Conservation (phyloP, 2,113 vertebrate genomes). For the Phainopepla nitens region DNA sequence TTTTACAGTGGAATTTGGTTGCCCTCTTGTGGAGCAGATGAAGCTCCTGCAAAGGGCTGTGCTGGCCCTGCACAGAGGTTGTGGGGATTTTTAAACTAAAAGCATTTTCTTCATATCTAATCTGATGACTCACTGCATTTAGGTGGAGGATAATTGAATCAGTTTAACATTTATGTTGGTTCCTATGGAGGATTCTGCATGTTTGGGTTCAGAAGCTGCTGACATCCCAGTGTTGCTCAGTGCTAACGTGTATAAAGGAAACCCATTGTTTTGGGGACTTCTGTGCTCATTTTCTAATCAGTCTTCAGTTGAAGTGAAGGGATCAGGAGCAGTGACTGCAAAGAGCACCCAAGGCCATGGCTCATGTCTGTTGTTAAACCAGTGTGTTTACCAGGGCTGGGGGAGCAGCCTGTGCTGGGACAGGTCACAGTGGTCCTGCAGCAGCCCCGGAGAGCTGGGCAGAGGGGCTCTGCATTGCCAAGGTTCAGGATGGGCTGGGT, state of each 20-base stretch:
- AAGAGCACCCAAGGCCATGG: background rate
- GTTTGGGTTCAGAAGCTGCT: background rate
- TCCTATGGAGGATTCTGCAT: background rate
- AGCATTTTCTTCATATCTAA: background rate
- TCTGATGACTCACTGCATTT: background rate
- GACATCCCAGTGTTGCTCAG: background rate
- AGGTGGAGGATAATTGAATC: background rate
- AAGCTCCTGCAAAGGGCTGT: background rate
- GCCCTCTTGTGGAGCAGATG: slow-evolving; percentile 76
- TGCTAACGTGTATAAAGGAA: background rate
- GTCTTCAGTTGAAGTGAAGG: background rate
- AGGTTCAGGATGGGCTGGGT: background rate
- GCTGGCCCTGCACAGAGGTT: background rate
- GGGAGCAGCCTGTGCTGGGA: background rate
- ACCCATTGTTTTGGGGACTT: background rate
- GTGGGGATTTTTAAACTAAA: background rate
- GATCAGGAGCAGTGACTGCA: background rate
- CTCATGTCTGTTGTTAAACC: background rate
- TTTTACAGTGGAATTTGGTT: slow-evolving; percentile 44
- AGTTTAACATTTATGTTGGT: background rate
- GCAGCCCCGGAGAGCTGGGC: background rate
- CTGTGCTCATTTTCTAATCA: background rate
- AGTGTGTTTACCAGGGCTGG: background rate
- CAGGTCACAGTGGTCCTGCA: background rate
- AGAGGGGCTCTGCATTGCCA: background rate